Conservation (phyloP, 1,140 invertebrate species). For the Listronotus oregonensis region DNA sequence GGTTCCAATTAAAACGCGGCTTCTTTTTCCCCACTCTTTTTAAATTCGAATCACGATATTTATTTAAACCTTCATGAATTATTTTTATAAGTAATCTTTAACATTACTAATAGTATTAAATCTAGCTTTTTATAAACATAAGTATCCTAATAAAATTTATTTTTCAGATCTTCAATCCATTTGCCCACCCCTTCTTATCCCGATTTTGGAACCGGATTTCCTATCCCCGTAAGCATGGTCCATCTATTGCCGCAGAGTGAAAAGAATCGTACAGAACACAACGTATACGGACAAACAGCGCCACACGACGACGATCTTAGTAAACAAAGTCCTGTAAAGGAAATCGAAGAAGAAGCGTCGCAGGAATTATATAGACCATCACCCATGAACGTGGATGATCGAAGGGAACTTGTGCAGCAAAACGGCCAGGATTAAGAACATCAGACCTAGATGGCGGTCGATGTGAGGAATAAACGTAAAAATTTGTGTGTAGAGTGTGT, state of each 20-base stretch:
- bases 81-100: too few species aligned
- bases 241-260: constrained; percentile 78
- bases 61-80: too few species aligned
- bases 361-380: constrained; percentile 62
- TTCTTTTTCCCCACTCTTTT: too few species aligned
- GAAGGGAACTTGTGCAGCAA: constrained; percentile 64
- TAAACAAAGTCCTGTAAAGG: constrained; percentile 62
- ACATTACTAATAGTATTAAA: too few species aligned
- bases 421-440: constrained; percentile 67
- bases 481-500: too few species aligned
- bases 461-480: background rate
- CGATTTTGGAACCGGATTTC: constrained; percentile 77
- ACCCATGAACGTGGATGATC: constrained; percentile 61
- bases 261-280: constrained; percentile 64
- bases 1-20: too few species aligned
- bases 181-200: constrained; percentile 77
- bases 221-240: constrained; percentile 81
- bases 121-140: too few species aligned
- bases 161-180: constrained; percentile 69
- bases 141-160: background rate
- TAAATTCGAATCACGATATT: too few species aligned
- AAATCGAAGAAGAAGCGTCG: constrained; percentile 62
- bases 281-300: constrained; percentile 56
- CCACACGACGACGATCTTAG: constrained; percentile 65
- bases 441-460: constrained; percentile 2